Evolutionary conservation across 1,140 invertebrate species (phyloP).

Genomic region (Diuraphis noxia): DNA sequence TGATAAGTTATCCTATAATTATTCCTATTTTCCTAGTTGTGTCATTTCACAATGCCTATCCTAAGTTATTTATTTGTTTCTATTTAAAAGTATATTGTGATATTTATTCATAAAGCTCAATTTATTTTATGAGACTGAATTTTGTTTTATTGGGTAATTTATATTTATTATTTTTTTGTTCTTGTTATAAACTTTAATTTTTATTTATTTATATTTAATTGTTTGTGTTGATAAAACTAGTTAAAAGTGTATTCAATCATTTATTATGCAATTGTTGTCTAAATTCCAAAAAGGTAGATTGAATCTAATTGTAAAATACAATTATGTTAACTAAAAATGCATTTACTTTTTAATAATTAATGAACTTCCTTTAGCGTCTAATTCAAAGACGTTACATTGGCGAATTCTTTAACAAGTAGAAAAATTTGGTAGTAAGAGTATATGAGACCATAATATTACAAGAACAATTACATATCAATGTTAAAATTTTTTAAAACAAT

Average conservation of each 20-base stretch:
- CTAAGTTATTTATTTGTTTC: conserved; percentile 6
- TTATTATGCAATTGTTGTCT: conserved; percentile 2
- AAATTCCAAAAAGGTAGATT: not conserved
- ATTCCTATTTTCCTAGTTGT: not conserved
- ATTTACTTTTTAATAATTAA: not conserved
- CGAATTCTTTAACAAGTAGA: no score
- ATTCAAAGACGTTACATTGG: not conserved
- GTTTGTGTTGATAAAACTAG: conserved; percentile 13
- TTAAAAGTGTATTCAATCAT: conserved; percentile 6
- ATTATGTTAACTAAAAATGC: not conserved
- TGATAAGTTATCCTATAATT: conserved; percentile 22
- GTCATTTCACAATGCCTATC: not conserved
- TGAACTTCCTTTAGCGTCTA: not conserved
- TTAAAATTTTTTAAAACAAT: no score
- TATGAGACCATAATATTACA: no score
- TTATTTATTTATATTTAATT: conserved; percentile 28
- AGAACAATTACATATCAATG: no score
- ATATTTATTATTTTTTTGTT: not conserved
- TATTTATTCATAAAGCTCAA: conserved; percentile 46
- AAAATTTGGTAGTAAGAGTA: no score
- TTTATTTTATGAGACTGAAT: conserved; percentile 34
- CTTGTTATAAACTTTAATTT: conserved; percentile 1
- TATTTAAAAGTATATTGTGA: conserved; percentile 41
- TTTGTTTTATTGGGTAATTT: conserved; percentile 20
- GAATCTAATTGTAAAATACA: conserved; percentile 6